Evolutionary conservation across 92 coral and sea anemone species (phyloP), one percentile per base, ranked within the genome.

Genomic region (Zoanthus solanderi): DNA sequence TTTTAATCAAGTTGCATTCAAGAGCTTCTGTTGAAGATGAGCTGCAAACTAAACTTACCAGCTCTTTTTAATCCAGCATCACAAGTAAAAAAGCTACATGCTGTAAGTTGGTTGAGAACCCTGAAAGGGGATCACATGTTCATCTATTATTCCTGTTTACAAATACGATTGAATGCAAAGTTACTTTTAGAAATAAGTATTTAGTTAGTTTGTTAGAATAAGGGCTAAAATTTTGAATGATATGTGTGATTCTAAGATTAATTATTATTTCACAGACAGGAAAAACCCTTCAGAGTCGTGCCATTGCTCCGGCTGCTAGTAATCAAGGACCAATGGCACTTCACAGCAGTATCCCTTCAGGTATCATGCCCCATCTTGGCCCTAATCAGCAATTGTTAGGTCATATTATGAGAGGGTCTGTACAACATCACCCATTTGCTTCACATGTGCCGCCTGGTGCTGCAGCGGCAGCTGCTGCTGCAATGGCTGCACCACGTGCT

Each of bases 241-340:
- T 63, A 5, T n/a, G 69, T 60, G 17, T 60, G 23, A 60, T 60
- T 60, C 7, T 17, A 31, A 63, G 11, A 50, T 50, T n/a, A 8
- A 2, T 7, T 63, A 5, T n/a, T 0, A 63, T 63, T 63, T 30
- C 14, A 67, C 84, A 92, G 94, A 80, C 90, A 56, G 92, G 92
- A 48, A 93, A 94, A 50, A 91, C 98, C 18, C 87, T 93, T 31
- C 99, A 85, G 82, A 97, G 95, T 57, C 95, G 97, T 29, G 98
- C 98, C 61, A 97, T 97, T 74, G 99, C 99, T 6, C 99, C 99
- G 77, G 99, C 99, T 23, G 90, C 98, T 65, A 95, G 88, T 10
- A 73, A 87, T 18, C 87, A 92, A 78, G 63, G 91, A 88, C 68
- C 88, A 79, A 86, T 90, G 90, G 87, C 88, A 72, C 85, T 88